Base-by-base conservation (phyloP, 2,113 vertebrate species). In the Entelurus aequoreus region DNA sequence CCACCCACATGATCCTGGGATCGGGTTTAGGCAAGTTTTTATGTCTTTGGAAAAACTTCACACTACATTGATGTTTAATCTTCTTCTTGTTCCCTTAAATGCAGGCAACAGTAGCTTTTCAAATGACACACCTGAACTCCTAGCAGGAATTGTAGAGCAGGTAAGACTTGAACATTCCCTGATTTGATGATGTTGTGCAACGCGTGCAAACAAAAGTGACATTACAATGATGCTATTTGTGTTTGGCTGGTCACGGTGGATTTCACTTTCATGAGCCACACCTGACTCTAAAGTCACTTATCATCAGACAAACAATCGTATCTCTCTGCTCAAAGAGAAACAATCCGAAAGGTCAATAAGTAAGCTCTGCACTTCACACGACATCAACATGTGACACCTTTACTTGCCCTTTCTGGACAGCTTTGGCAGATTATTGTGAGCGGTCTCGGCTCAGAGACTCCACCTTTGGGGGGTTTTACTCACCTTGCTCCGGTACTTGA, bases 51-150 rank as follows among this genome's bases (percentile, higher is more conserved):
- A 28, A 28, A 28, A 28, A 28, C 28, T 1, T 28, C 28, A 3
- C 28, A 28, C 28, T 28, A 4, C 28, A 28, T 28, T 28, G 28
- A 28, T 28, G 28, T 28, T 28, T 28, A 28, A 28, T 28, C 28
- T 28, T 28, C 28, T 28, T 16, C 70, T 54, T 79, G 5, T 49
- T 44, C 38, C 28, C n/a, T 2, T 76, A 3, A 48, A 80, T 84
- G 66, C 66, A 91, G 90, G 74, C 11, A 84, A 81, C 64, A 48
- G 21, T 47, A 87, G 50, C 54, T 63, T 86, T 68, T 72, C 56
- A 40, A 74, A 40, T 14, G 8, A 75, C 36, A 74, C 83, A 59
- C 6, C 47, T 3, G 54, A 58, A 46, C 72, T 76, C 60, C 0
- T 82, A 35, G 44, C 72, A 5, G 36, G 69, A n/a, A 60, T 86